phyloP scores from a whole-genome alignment of 1,140 invertebrate genomes.

The Cheumatopsyche charites region DNA sequence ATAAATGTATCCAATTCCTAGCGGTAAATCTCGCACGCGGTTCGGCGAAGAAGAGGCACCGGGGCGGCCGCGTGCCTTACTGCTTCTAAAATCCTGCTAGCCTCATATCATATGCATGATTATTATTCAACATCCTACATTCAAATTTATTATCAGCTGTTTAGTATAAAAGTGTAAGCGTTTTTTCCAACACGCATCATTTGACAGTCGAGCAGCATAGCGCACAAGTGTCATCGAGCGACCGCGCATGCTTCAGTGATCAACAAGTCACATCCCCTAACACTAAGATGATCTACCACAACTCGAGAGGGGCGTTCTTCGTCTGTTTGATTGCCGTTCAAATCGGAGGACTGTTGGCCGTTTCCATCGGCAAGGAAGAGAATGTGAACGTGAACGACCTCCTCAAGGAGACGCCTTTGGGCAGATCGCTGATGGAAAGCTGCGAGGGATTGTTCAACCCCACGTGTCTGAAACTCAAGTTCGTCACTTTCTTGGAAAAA shows the following conservation, averaged over 20 bases:
- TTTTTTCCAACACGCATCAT: conserved; percentile 26
- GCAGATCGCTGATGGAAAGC: conserved; percentile 36
- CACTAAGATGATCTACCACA: background rate
- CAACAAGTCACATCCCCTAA: background rate
- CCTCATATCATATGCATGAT: conserved; percentile 25
- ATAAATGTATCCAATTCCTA: conserved; percentile 15
- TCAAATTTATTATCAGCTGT: conserved; percentile 27
- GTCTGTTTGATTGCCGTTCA: conserved; percentile 31
- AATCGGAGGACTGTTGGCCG: conserved; percentile 29
- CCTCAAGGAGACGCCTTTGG: conserved; percentile 5
- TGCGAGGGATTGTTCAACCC: conserved; percentile 57
- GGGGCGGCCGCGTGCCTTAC: background rate
- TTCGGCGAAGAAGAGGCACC: too few species aligned
- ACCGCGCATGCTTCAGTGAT: background rate
- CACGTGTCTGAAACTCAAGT: conserved; percentile 78
- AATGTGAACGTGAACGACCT: background rate
- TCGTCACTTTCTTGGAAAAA: conserved; percentile 75
- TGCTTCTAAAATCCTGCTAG: conserved; percentile 21
- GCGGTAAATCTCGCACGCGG: background rate
- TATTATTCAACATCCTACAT: conserved; percentile 25
- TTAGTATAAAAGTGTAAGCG: conserved; percentile 25
- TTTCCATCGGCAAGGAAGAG: conserved; percentile 1
- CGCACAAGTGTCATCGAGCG: conserved; percentile 9
- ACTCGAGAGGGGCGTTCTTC: conserved; percentile 23
- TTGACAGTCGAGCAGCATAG: conserved; percentile 18